Evolutionary conservation across 64 coral and sea anemone genomes (phyloP), one percentile per base, ranked within the genome.

Genomic region (Dendrophyllia cribrosa): DNA sequence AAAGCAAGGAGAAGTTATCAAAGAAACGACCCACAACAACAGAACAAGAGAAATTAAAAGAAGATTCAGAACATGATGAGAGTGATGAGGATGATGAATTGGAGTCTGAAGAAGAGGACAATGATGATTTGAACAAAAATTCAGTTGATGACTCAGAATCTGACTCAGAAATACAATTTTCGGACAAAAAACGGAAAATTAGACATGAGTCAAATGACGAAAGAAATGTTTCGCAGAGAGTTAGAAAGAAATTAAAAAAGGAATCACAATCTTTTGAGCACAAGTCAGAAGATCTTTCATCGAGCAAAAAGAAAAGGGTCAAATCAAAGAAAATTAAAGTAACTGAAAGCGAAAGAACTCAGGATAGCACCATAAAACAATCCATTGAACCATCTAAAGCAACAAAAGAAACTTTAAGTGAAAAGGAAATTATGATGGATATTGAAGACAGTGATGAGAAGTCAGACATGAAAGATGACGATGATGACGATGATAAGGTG

Each of bases 401-500:
- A 6, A 20, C 16, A 22, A 22, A 22, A 0, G 51, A 17, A 5
- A 53, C 23, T 56, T 53, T 24, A 67, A 51, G 25, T 80, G 77
- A 82, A 55, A 58, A 62, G 8, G 44, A 78, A 34, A n/a, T 23
- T 10, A 51, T 19, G 22, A 72, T 23, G 9, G 48, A 67, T 49
- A 66, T 43, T 50, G 72, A 26, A 22, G 45, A 64, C 17, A 51
- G 88, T 8, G 70, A 74, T 75, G 58, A n/a, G 43, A 20, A 53
- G 16, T 45, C 46, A n/a, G 65, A 24, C 3, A 69, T 61, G 43
- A 58, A 75, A 34, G 77, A 9, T 17, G 0, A 50, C 7, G 91
- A 78, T 88, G n/a, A 66, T 12, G 66, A 88, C 43, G 63, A 83
- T 17, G 75, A 88, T 68, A 44, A 51, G 51, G 87, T 61, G 55